Percentiles rank a stretch among this genome's conserved stretches.
These are phyloP conservation scores for Metopolophium dirhodum DNA, from an alignment of 1,140 invertebrate species.

Conservation along the genomic window DNA sequence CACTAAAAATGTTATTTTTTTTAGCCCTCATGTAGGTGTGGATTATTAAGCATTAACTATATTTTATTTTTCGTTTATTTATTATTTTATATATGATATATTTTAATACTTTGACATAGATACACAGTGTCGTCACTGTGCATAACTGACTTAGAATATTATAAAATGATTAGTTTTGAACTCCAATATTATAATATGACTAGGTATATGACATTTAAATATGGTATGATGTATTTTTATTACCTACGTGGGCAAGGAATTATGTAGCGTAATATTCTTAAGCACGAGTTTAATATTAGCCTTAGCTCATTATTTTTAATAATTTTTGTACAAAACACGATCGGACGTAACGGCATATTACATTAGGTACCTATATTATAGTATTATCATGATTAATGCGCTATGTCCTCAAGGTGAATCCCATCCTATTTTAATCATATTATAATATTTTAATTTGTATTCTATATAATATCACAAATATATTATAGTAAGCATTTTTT, in stretches of 20 bases:
- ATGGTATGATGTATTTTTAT: neutral
- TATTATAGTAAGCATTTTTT: neutral
- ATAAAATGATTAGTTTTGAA: neutral
- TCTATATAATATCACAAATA: neutral
- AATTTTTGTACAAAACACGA: neutral
- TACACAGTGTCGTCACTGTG: neutral
- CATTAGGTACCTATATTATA: neutral
- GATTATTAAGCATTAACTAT: neutral
- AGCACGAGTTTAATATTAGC: neutral
- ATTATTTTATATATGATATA: neutral
- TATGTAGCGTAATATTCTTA: neutral
- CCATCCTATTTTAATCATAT: slow-evolving; percentile 40
- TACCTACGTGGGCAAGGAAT: neutral
- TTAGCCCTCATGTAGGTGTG: neutral
- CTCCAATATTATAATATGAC: neutral
- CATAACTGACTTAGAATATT: neutral
- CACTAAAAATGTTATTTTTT: neutral
- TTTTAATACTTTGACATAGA: neutral
- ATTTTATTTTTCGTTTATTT: neutral
- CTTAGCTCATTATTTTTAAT: neutral
- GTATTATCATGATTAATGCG: neutral
- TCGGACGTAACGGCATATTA: neutral
- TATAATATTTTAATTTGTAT: neutral
- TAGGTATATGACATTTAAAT: neutral
- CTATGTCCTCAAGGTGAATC: slow-evolving; percentile 26